Conservation (phyloP, 1,140 invertebrate species). For the Drosophila saltans region DNA sequence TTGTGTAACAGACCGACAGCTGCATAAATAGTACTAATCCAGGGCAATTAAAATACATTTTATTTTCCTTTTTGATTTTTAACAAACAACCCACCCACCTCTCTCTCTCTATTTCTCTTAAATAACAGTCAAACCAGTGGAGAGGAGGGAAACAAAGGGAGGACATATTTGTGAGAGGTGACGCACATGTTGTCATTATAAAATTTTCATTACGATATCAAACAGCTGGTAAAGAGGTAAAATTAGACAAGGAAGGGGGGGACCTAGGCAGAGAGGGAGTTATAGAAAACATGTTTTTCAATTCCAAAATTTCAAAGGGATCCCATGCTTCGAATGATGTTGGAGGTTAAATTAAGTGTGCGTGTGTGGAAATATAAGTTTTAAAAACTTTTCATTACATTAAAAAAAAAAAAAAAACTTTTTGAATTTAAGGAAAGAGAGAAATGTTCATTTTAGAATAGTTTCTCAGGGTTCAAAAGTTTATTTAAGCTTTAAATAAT, state of each 20-base stretch:
- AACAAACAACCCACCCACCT: background rate
- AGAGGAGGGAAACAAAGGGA: no score
- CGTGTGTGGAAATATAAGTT: no score
- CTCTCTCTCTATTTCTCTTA: no score
- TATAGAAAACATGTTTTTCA: no score
- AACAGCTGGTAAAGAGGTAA: background rate
- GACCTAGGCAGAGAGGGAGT: background rate
- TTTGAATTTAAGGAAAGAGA: background rate
- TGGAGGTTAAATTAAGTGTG: no score
- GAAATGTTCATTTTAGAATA: background rate
- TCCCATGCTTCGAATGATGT: no score
- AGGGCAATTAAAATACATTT: constrained; percentile 21
- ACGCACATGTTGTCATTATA: constrained; percentile 27
- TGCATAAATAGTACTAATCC: constrained; percentile 4
- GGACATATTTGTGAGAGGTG: constrained; percentile 3
- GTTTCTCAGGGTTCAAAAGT: no score
- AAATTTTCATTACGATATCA: constrained; percentile 19
- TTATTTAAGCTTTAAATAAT: no score
- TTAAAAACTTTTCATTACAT: no score
- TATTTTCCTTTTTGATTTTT: background rate
- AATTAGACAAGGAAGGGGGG: constrained; percentile 20
- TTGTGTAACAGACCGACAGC: constrained; percentile 22
- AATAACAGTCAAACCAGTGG: background rate
- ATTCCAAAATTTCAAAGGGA: no score
- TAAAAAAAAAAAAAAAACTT: no score